phyloP scores from a whole-genome alignment of 2,888 invertebrate genomes.

The Miltochrista miniata region DNA sequence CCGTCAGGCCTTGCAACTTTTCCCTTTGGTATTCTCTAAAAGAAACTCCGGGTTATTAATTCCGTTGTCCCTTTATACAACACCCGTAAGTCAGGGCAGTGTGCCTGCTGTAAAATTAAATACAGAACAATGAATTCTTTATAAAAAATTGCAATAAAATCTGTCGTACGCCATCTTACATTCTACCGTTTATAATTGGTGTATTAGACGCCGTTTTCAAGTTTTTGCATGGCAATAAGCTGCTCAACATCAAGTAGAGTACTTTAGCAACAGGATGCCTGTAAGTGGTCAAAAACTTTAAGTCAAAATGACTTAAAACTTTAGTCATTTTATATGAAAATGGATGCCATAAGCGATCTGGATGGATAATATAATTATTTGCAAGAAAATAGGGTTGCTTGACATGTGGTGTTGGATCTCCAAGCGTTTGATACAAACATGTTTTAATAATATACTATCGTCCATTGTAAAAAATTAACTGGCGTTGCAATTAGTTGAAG shows the following conservation, averaged over 20 bases:
- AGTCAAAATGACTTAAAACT: conserved; percentile 23
- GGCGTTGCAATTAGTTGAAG: no score
- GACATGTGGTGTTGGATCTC: no score
- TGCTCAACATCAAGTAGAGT: conserved; percentile 9
- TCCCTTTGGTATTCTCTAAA: no score
- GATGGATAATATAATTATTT: no score
- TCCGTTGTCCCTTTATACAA: no score
- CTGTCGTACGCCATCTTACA: not conserved
- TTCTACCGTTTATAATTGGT: conserved; percentile 1
- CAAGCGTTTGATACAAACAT: no score
- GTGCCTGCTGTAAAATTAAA: not conserved
- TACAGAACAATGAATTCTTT: not conserved
- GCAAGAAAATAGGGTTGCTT: no score
- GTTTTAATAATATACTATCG: no score
- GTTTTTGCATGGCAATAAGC: conserved; percentile 13
- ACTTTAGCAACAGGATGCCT: conserved; percentile 7
- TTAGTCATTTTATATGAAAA: conserved; percentile 20
- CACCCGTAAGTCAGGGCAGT: no score
- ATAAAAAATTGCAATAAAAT: conserved; percentile 5
- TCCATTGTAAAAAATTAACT: no score
- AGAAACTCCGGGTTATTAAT: no score
- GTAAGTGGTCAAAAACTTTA: conserved; percentile 24
- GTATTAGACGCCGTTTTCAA: conserved; percentile 9
- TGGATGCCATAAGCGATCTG: conserved; percentile 8
- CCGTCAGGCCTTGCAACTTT: no score